Base-by-base conservation (phyloP, 2,888 invertebrate species). In the Conistra vaccinii region DNA sequence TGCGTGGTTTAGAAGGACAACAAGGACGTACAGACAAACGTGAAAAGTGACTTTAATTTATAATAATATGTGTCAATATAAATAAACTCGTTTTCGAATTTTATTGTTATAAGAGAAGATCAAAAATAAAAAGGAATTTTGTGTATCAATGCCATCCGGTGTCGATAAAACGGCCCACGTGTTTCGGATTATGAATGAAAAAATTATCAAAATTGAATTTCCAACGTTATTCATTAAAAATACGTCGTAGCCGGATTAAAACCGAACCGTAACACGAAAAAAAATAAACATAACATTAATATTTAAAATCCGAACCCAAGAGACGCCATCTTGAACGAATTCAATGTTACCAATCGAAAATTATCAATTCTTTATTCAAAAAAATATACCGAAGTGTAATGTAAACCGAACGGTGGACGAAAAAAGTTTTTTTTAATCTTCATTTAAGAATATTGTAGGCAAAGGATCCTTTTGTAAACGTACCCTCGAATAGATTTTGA, bases 311-410 rank as follows among this genome's bases (percentile, higher is more conserved):
- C 48, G 12, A 73, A 77, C 68, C 67, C 58, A 53, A 74, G 51
- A 42, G 23, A 73, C 70, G 74, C 63, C 69, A 81, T 76, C 32
- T 80, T 77, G 66, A 65, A 85, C 82, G 73, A 77, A 75, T 76
- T 72, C 74, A 73, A 76, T 78, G 78, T 65, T 72, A 69, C 67
- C 75, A 72, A 80, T 87, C 77, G 79, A 79, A 81, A 81, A 78
- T 85, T 81, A 84, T 87, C 72, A 87, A 86, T 87, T 81, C 82
- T 76, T 67, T 77, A 77, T 79, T 77, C 65, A 86, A 77, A 85
- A 85, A 79, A 80, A 79, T 75, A 85, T 65, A 78, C 35, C 68
- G 61, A 72, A 87, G 79, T 81, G 79, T 81, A 78, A 83, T 87
- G 78, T 80, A 71, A 74, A 65, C 73, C 63, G 58, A 78, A 72